Base-by-base conservation (phyloP, 2,888 invertebrate species). In the Sarcophaga variegata region DNA sequence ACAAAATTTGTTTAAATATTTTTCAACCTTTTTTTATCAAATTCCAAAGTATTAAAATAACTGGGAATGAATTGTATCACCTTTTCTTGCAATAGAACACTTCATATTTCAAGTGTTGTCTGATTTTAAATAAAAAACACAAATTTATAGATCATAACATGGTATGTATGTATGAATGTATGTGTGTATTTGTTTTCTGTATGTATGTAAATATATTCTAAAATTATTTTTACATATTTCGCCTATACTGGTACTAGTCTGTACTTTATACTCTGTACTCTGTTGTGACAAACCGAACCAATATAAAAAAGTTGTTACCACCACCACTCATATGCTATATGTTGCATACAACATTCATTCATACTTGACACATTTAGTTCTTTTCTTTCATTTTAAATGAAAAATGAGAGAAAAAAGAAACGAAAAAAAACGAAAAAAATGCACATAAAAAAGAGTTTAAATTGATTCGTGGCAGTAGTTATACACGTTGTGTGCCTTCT, bases 281-380 rank as follows among this genome's bases (percentile, higher is more conserved):
- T 17, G 54, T 37, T 37, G 37, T 37, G 54, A 17, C 17, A 12
- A 54, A 54, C 12, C 54, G 3, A 54, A 54, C 54, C 14, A 17
- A 54, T 54, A 54, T 3, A 1, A 49, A 49, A 54, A 37, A 37
- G 37, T 37, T 37, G 37, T 37, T 37, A 54, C 54, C 17, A 14
- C 14, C 27, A 14, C 11, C 47, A 69, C 20, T 47, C 20, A n/a
- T 20, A 62, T 69, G 62, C 22, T 62, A 37, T 67, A 71, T 72
- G 67, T 77, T 83, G 74, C 60, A 74, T 74, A 74, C 37, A 67
- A 83, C 63, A 74, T 79, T 79, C 74, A 59, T 54, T 79, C 74
- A 74, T 79, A 83, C 83, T 83, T 83, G 83, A 79, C 83, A 83
- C 83, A 79, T 83, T 79, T 83, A 79, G 54, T 74, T 69, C n/a